phyloP scores from a whole-genome alignment of 1,140 invertebrate genomes.

The Drosophila pseudoobscura region DNA sequence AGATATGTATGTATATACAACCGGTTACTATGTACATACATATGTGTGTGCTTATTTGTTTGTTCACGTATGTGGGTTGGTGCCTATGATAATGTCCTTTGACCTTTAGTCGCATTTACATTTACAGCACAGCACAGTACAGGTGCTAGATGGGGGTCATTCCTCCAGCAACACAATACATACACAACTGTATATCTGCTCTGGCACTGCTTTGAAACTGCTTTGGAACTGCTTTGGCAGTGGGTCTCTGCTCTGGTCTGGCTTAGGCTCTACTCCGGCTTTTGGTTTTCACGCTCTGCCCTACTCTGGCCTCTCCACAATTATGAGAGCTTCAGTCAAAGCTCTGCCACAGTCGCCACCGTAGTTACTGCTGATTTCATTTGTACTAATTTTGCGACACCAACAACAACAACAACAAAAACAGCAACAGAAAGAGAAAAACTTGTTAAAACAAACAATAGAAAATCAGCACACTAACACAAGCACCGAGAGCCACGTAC shows the following conservation, averaged over 20 bases:
- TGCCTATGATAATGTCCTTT: slow-evolving; percentile 56
- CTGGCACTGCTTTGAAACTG: background rate
- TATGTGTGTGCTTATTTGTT: slow-evolving; percentile 1
- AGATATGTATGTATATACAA: background rate
- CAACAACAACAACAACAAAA: slow-evolving; percentile 12
- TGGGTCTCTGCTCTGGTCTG: background rate
- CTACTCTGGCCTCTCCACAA: slow-evolving; percentile 1
- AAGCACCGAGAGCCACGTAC: slow-evolving; percentile 11
- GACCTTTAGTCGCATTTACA: slow-evolving; percentile 63
- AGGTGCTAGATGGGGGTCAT: slow-evolving; percentile 57
- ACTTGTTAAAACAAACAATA: slow-evolving; percentile 62
- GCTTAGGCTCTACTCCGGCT: background rate
- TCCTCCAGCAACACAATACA: slow-evolving; percentile 29
- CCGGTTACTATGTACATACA: slow-evolving; percentile 4
- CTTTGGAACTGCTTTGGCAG: background rate
- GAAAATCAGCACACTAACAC: slow-evolving; percentile 40
- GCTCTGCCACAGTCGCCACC: background rate
- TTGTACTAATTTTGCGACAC: slow-evolving; percentile 52
- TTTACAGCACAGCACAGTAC: slow-evolving; percentile 7
- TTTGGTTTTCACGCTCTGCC: background rate
- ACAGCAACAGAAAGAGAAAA: slow-evolving; percentile 13
- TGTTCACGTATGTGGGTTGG: slow-evolving; percentile 7
- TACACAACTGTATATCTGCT: background rate
- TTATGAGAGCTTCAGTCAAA: slow-evolving; percentile 13
- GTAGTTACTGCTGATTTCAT: slow-evolving; percentile 39